Base-by-base conservation (phyloP, 1,140 invertebrate species). In the Watersipora subatra region DNA sequence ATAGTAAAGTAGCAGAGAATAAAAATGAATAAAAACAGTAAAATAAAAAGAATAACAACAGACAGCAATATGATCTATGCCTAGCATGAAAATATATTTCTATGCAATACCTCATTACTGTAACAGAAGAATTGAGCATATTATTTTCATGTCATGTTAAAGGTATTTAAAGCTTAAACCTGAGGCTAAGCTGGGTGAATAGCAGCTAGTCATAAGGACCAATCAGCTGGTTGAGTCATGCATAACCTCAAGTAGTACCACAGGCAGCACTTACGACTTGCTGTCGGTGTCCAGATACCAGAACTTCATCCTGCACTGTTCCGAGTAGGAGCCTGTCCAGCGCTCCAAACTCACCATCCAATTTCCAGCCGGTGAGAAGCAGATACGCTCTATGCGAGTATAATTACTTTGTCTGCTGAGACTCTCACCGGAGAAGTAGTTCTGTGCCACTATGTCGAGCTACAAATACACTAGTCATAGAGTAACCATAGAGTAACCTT, bases 271-370 rank as follows among this genome's bases (percentile, higher is more conserved):
- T 80, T 80, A 89, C 87, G 73, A 84, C 77, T 89, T 87, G 56
- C 84, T 80, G 3, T 82, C 76, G 1, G 75, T 68, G 67, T 86
- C 76, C 72, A 84, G 91, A 61, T 83, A 72, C 89, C 89, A 93
- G 76, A 91, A 91, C 73, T 92, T 92, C 0, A 93, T 76, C 46
- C 85, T 77, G 0, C 87, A 78, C 79, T 91, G 34, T 46, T 46
- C 34, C 7, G 34, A 46, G 34, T 46, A 46, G 34, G 34, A 46
- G 34, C 85, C 82, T 71, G 85, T 81, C 69, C 87, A 83, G 58
- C 84, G 81, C 78, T 92, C 89, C 2, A 87, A 83, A 0, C 89
- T 91, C 22, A 85, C 88, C 79, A 92, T 80, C 90, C 90, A 92
- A n/a, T 79, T 71, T 0, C 88, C 87, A 76, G 83, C 77, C 56